Conservation (phyloP, 2,888 invertebrate species). For the Zygothrica quintamaculata region DNA sequence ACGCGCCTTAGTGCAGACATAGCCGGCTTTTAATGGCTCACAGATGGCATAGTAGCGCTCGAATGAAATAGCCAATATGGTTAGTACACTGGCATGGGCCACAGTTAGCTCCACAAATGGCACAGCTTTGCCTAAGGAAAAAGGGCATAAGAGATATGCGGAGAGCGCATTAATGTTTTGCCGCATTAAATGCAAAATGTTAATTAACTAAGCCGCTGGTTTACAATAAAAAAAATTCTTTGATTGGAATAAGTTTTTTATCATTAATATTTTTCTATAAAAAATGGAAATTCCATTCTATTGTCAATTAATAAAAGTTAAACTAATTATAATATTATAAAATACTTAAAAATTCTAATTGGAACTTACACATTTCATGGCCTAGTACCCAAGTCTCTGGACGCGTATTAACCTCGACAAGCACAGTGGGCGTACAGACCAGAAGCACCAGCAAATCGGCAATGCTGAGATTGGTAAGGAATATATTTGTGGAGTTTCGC, state of each 20-base stretch:
- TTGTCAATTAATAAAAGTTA: too few species aligned
- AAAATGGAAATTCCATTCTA: too few species aligned
- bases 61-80: constrained; percentile 96
- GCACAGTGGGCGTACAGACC: constrained; percentile 95
- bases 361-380: constrained; percentile 95
- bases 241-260: too few species aligned
- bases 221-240: constrained; percentile 22
- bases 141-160: neutral
- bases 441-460: constrained; percentile 96
- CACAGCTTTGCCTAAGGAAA: constrained; percentile 92
- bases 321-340: too few species aligned
- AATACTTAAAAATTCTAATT: too few species aligned
- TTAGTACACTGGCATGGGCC: constrained; percentile 95
- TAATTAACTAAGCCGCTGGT: constrained; percentile 52
- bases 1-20: constrained; percentile 94
- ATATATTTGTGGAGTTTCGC: constrained; percentile 97
- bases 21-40: constrained; percentile 94
- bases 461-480: constrained; percentile 95
- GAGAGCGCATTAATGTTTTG: constrained; percentile 12
- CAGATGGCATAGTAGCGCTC: constrained; percentile 96
- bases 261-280: too few species aligned
- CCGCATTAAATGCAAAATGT: constrained; percentile 26
- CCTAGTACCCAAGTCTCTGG: constrained; percentile 97
- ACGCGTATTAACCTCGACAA: constrained; percentile 96
- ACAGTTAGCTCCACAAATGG: constrained; percentile 96